phyloP scores from a whole-genome alignment of 2,797 vertebrate species.

The Phrynocephalus forsythii region DNA sequence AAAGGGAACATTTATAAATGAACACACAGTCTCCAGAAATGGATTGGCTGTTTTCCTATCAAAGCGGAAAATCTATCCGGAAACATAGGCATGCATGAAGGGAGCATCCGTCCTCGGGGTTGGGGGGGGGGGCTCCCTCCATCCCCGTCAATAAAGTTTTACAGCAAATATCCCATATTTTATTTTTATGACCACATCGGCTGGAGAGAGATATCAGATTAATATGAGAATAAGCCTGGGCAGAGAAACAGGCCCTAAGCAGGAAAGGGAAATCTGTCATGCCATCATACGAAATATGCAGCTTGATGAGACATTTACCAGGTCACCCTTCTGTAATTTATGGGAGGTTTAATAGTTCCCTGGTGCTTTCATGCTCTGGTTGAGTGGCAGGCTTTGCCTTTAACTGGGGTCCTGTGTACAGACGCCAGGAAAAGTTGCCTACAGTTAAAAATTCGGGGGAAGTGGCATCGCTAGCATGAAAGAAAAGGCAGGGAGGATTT shows the following conservation, averaged over 20 bases:
- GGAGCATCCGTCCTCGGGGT: not conserved
- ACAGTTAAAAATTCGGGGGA: no score
- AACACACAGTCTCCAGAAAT: fast-evolving
- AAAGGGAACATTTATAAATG: conserved; percentile 2
- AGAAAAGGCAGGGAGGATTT: no score
- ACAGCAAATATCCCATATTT: conserved; percentile 66
- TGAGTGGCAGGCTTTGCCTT: not conserved
- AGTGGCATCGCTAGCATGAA: no score
- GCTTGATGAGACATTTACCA: conserved; percentile 20
- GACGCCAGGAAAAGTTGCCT: not conserved
- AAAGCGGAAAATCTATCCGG: not conserved
- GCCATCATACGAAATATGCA: conserved; percentile 11
- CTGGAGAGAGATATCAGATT: conserved; percentile 62
- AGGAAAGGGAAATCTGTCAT: conserved; percentile 13
- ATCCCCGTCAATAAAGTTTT: conserved; percentile 48
- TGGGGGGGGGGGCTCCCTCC: conserved; percentile 21
- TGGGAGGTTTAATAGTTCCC: conserved; percentile 1
- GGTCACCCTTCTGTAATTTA: conserved; percentile 16
- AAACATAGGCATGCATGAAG: conserved; percentile 1
- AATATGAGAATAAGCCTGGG: conserved; percentile 52
- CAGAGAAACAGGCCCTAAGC: conserved; percentile 34
- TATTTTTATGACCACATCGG: conserved; percentile 63
- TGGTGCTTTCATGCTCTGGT: conserved; percentile 1
- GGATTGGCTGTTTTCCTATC: not conserved
- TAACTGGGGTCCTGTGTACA: not conserved